Conservation (phyloP, 2,797 vertebrate species). For the Tauraco hartlaubi region DNA sequence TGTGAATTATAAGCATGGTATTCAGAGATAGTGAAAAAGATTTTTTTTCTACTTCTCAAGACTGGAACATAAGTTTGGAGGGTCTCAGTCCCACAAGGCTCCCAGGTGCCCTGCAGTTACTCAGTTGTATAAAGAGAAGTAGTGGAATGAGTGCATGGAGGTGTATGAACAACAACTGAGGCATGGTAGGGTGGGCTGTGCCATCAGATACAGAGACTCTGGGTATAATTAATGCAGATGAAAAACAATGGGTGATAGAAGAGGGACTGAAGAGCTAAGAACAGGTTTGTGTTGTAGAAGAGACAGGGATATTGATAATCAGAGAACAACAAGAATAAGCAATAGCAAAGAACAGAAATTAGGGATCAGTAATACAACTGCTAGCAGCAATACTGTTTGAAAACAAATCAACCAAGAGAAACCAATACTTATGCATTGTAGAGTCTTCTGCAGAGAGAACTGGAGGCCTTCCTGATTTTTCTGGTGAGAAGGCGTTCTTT, state of each 20-base stretch:
- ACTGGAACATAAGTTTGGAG: background rate
- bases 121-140: background rate
- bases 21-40: background rate
- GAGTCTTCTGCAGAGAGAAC: constrained; percentile 39
- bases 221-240: background rate
- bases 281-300: background rate
- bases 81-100: background rate
- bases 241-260: background rate
- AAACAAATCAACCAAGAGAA: constrained; percentile 52
- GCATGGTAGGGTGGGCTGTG: background rate
- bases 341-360: constrained; percentile 2
- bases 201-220: background rate
- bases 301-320: background rate
- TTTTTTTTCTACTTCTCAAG: background rate
- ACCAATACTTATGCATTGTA: constrained; percentile 44
- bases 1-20: background rate
- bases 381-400: constrained; percentile 51
- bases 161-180: background rate
- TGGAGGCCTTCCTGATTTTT: constrained; percentile 31
- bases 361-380: constrained; percentile 13
- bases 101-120: background rate
- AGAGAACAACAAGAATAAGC: background rate
- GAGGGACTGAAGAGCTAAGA: background rate
- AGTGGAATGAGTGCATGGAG: background rate
- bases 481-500: constrained; percentile 50